Evolutionary conservation across 1,140 invertebrate species (phyloP).

Genomic region (Eufriesea mexicana): DNA sequence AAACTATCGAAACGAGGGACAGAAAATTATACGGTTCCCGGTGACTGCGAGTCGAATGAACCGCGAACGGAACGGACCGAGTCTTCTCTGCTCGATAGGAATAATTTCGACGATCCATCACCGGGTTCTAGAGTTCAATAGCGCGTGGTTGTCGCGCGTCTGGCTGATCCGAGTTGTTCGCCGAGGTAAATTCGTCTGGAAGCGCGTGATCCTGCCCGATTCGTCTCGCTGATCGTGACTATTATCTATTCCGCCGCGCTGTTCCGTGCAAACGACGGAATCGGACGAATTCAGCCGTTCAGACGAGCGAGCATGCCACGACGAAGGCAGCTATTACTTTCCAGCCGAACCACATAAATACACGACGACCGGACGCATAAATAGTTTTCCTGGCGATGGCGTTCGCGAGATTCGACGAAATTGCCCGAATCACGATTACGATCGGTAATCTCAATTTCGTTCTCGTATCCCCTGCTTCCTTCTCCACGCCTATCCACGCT

Average conservation of each 20-base stretch:
- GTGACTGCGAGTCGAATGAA: neutral
- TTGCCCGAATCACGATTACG: conserved; percentile 8
- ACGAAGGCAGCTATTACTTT: conserved; percentile 48
- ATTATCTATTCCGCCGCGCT: conserved; percentile 41
- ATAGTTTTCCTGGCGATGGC: conserved; percentile 9
- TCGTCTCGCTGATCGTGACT: conserved; percentile 50
- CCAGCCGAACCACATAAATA: conserved; percentile 39
- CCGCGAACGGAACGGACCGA: neutral
- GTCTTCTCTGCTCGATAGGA: no score
- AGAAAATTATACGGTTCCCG: neutral
- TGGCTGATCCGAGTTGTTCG: conserved; percentile 9
- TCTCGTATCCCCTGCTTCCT: no score
- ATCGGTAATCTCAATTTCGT: conserved; percentile 31
- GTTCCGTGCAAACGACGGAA: conserved; percentile 44
- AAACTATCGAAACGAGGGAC: neutral
- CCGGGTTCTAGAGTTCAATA: conserved; percentile 2
- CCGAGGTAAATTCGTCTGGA: conserved; percentile 36
- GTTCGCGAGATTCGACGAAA: conserved; percentile 14
- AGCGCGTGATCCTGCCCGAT: conserved; percentile 49
- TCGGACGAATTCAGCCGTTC: conserved; percentile 32
- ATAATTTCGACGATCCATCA: neutral
- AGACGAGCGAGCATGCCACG: conserved; percentile 14
- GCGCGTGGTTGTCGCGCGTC: neutral
- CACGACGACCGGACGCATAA: conserved; percentile 21
- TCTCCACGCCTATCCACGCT: neutral